Percentiles rank a stretch among this genome's conserved stretches.
These are phyloP conservation scores for Pandemis heparana DNA, from an alignment of 2,888 invertebrate genomes.

Conservation along the genomic window DNA sequence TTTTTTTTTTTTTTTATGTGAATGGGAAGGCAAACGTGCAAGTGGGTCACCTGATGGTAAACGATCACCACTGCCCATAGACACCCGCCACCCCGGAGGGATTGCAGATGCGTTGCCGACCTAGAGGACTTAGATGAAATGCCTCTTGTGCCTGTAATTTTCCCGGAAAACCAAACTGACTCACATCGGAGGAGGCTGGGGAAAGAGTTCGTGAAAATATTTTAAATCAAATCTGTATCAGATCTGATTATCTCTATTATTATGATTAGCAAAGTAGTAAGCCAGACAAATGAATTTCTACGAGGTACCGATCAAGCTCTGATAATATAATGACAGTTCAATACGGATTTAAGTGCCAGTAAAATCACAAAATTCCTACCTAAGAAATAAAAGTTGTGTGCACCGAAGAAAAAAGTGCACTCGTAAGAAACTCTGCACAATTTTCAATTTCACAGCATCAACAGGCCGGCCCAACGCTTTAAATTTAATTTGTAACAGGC, in stretches of 20 bases:
- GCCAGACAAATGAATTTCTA: no score
- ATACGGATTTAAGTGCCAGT: not conserved
- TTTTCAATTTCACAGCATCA: slow-evolving; percentile 53
- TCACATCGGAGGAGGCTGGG: slow-evolving; percentile 55
- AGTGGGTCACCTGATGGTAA: no score
- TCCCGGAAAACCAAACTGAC: slow-evolving; percentile 64
- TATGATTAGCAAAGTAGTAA: no score
- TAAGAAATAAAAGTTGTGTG: slow-evolving; percentile 10
- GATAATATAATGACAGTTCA: not conserved
- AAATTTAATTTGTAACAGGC: slow-evolving; percentile 67
- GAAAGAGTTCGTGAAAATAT: slow-evolving; percentile 33
- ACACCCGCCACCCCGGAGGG: no score
- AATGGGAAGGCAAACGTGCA: no score
- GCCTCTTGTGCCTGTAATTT: no score
- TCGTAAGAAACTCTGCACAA: slow-evolving; percentile 47
- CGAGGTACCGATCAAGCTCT: not conserved
- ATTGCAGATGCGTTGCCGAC: no score
- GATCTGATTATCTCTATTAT: no score
- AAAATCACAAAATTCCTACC: slow-evolving; percentile 19
- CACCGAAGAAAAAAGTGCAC: slow-evolving; percentile 5
- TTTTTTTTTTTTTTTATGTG: no score
- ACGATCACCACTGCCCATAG: no score
- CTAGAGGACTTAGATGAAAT: no score
- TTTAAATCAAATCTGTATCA: no score
- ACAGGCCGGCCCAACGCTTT: slow-evolving; percentile 58